A percentile compares a stretch with the other conserved stretches of the same genome.
These are phyloP conservation scores for Caenorhabditis remanei DNA, from an alignment of 1,140 invertebrate genomes.

Conservation along the genomic window DNA sequence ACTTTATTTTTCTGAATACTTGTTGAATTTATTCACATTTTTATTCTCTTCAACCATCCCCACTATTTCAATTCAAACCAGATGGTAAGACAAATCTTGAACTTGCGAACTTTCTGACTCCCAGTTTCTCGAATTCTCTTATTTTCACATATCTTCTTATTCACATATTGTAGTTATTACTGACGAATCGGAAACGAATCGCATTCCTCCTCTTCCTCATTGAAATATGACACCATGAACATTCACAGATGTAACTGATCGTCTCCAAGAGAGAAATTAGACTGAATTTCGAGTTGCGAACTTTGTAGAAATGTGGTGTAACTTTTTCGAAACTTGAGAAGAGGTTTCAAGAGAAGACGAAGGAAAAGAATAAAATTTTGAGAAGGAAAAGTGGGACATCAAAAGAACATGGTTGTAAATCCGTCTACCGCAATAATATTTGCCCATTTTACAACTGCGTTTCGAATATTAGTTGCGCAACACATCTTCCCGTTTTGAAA, in stretches of 20 bases:
- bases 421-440: slow-evolving; percentile 17
- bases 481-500: background rate
- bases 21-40: background rate
- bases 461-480: slow-evolving; percentile 4
- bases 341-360: background rate
- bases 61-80: background rate
- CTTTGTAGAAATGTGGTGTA: slow-evolving; percentile 49
- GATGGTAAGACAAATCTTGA: slow-evolving; percentile 4
- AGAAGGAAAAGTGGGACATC: slow-evolving; percentile 5
- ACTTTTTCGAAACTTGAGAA: slow-evolving; percentile 48
- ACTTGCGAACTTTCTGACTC: background rate
- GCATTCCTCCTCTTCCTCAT: background rate
- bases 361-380: background rate
- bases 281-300: slow-evolving; percentile 5
- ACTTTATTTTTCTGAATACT: too few relatives aligned
- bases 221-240: slow-evolving; percentile 51
- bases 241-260: slow-evolving; percentile 53
- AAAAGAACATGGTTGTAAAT: slow-evolving; percentile 24
- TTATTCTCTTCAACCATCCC: background rate
- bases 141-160: too few relatives aligned
- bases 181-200: slow-evolving; percentile 40
- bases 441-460: slow-evolving; percentile 41
- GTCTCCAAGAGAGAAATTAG: background rate
- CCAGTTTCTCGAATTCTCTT: background rate
- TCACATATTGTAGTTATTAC: slow-evolving; percentile 46